Conservation (phyloP, 2,888 invertebrate species). For the Dicranocentrus wangi region DNA sequence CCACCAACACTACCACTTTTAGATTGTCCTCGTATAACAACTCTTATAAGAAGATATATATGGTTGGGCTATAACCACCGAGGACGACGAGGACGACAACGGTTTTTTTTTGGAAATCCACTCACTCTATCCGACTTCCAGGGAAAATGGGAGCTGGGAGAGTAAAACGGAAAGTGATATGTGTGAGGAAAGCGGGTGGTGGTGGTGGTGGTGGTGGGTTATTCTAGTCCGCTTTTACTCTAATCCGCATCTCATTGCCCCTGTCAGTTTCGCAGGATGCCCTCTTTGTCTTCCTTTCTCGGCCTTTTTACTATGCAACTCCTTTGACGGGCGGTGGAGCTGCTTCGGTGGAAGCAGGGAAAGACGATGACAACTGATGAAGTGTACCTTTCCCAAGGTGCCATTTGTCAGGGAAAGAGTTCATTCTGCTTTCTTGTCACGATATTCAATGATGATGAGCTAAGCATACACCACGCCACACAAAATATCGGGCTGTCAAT, state of each 20-base stretch:
- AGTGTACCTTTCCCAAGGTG: conserved; percentile 61
- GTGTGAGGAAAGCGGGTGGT: background rate
- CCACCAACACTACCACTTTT: too few relatives aligned
- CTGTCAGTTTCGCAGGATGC: conserved; percentile 52
- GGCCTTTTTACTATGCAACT: conserved; percentile 25
- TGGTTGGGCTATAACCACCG: too few relatives aligned
- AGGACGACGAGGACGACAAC: too few relatives aligned
- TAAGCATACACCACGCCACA: too few relatives aligned
- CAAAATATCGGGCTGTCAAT: background rate
- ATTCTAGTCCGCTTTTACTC: conserved; percentile 2
- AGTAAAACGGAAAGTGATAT: conserved; percentile 6
- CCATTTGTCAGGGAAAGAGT: conserved; percentile 60
- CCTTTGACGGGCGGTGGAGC: background rate
- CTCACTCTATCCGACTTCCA: too few relatives aligned
- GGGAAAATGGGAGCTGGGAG: conserved; percentile 6
- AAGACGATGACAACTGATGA: conserved; percentile 58
- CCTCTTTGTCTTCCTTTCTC: conserved; percentile 43
- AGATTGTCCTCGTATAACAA: too few relatives aligned
- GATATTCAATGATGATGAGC: conserved; percentile 40
- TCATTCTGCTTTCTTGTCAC: conserved; percentile 61
- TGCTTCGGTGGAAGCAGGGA: background rate
- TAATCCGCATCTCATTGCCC: conserved; percentile 54
- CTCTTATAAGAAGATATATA: too few relatives aligned
- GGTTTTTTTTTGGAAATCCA: too few relatives aligned
- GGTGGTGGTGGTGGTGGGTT: too few relatives aligned